Conservation (phyloP, 2,797 vertebrate genomes). For the Neoniphon sammara region DNA sequence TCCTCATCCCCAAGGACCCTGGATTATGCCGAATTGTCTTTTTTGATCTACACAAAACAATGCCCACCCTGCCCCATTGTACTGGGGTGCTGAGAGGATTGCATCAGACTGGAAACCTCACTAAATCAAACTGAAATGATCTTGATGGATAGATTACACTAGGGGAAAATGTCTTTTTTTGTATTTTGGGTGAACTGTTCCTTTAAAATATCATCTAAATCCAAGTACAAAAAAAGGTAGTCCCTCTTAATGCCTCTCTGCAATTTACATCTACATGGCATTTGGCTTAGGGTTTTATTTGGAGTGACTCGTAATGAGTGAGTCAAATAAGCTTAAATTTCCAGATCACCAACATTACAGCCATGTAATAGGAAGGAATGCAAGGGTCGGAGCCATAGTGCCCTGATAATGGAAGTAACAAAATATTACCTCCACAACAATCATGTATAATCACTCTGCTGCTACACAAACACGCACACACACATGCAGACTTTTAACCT, state of each 20-base stretch:
- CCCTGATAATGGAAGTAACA: slow-evolving; percentile 24
- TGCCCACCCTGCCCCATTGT: too few species aligned
- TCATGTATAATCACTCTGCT: slow-evolving; percentile 37
- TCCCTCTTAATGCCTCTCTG: background rate
- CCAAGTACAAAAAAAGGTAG: background rate
- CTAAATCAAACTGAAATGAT: too few species aligned
- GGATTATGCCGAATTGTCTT: too few species aligned
- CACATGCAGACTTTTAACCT: slow-evolving; percentile 21
- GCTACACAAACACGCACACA: background rate
- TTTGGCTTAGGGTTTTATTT: slow-evolving; percentile 7
- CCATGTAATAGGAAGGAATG: slow-evolving; percentile 1
- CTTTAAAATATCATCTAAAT: too few species aligned
- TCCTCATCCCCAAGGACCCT: too few species aligned
- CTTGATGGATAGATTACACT: too few species aligned
- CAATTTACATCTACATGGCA: background rate
- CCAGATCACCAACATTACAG: slow-evolving; percentile 2
- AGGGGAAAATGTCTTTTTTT: too few species aligned
- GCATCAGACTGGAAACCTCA: too few species aligned
- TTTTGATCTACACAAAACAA: too few species aligned
- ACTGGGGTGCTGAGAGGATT: too few species aligned
- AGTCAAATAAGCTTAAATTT: slow-evolving; percentile 18
- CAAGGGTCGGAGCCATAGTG: slow-evolving; percentile 29
- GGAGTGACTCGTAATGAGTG: slow-evolving; percentile 9
- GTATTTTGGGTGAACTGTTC: too few species aligned
- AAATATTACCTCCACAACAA: slow-evolving; percentile 22